These are phyloP conservation scores for Stenopsyche tienmushanensis DNA, from an alignment of 1,140 invertebrate genomes.

Conservation along the genomic window DNA sequence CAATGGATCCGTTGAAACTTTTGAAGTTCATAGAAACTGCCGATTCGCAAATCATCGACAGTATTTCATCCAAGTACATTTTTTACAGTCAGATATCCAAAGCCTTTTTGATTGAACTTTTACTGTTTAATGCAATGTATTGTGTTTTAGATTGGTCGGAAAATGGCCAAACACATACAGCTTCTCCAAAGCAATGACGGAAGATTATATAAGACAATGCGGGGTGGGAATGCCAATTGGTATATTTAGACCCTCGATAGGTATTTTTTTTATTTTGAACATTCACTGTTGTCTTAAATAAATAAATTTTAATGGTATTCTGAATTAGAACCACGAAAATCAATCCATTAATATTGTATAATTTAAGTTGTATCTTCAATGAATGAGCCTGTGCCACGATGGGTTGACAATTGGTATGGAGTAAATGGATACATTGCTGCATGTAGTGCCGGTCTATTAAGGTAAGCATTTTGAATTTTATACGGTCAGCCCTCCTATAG, in stretches of 20 bases:
- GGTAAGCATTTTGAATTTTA: slow-evolving; percentile 16
- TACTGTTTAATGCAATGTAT: slow-evolving; percentile 9
- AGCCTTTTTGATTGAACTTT: too few species aligned
- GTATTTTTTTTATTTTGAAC: slow-evolving; percentile 46
- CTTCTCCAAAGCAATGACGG: slow-evolving; percentile 77
- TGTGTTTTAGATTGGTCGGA: slow-evolving; percentile 58
- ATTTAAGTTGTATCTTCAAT: slow-evolving; percentile 63
- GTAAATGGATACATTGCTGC: slow-evolving; percentile 61
- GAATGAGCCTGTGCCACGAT: slow-evolving; percentile 66
- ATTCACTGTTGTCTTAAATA: slow-evolving; percentile 9
- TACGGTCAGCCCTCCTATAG: too few species aligned
- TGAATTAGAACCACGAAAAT: slow-evolving; percentile 59
- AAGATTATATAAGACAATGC: slow-evolving; percentile 64
- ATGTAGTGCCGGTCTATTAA: slow-evolving; percentile 30
- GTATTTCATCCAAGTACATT: slow-evolving; percentile 61
- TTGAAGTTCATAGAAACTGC: slow-evolving; percentile 51
- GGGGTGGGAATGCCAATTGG: slow-evolving; percentile 65
- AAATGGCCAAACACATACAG: slow-evolving; percentile 80
- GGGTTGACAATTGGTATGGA: slow-evolving; percentile 89
- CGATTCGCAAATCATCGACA: slow-evolving; percentile 61
- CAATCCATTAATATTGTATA: slow-evolving; percentile 47
- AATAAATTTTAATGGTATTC: slow-evolving; percentile 50
- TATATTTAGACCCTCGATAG: slow-evolving; percentile 69
- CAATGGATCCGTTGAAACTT: slow-evolving; percentile 44
- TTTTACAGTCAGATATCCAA: too few species aligned